These are phyloP conservation scores for Florisuga fusca DNA, from an alignment of 2,797 vertebrate species.

Conservation along the genomic window DNA sequence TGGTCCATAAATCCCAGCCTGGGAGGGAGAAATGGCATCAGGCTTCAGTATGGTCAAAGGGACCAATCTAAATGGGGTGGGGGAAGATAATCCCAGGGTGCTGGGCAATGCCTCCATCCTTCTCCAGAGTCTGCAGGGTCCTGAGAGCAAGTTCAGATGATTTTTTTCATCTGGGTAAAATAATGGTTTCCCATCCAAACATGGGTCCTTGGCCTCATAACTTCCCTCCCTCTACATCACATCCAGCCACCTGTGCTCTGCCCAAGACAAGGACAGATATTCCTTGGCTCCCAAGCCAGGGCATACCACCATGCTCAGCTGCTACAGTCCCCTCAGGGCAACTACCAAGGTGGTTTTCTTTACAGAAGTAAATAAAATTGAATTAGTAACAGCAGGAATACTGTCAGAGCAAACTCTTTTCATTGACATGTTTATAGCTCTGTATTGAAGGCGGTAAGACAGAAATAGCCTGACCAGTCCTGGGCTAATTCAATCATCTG, in stretches of 20 bases:
- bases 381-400: background rate
- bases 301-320: background rate
- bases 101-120: background rate
- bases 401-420: background rate
- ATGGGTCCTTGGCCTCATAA: fast-evolving
- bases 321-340: background rate
- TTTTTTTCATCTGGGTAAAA: background rate
- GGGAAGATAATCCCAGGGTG: background rate
- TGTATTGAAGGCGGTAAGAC: background rate
- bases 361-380: constrained; percentile 2
- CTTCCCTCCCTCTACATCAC: background rate
- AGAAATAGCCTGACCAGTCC: constrained; percentile 45
- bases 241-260: background rate
- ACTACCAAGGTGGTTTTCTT: constrained; percentile 15
- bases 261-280: background rate
- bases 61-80: background rate
- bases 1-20: background rate
- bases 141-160: background rate
- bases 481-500: constrained; percentile 20
- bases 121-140: background rate
- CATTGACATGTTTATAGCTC: background rate
- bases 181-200: background rate
- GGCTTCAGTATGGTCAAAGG: background rate
- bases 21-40: background rate
- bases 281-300: fast-evolving